A percentile compares a stretch with the other conserved stretches of the same genome.
Evolutionary conservation across 2,797 vertebrate species (phyloP).

Genomic region (Rachycentron canadum): DNA sequence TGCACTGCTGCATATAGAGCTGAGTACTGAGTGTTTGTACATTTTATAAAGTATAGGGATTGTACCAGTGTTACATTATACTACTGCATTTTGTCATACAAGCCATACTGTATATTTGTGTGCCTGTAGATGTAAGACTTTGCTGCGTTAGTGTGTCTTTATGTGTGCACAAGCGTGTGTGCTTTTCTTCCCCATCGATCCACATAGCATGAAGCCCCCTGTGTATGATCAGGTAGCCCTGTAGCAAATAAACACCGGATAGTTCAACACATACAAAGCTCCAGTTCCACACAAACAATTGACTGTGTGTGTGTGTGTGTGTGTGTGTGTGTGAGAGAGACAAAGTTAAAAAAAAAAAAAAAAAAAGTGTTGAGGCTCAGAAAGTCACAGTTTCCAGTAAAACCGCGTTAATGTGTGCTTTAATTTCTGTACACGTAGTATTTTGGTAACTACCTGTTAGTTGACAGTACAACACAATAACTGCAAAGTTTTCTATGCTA

Average conservation of each 20-base stretch:
- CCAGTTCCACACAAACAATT: slow-evolving; percentile 23
- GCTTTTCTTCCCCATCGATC: slow-evolving; percentile 26
- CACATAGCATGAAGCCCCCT: slow-evolving; percentile 21
- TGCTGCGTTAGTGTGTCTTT: background rate
- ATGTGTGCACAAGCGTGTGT: background rate
- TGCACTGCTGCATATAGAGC: slow-evolving; percentile 34
- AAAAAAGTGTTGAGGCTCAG: slow-evolving; percentile 11
- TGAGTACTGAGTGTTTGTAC: slow-evolving; percentile 36
- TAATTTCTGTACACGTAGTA: slow-evolving; percentile 43
- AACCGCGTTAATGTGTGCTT: too few relatives aligned
- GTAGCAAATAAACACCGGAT: slow-evolving; percentile 26
- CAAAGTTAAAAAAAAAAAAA: background rate
- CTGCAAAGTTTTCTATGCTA: slow-evolving; percentile 50
- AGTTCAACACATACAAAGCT: slow-evolving; percentile 27
- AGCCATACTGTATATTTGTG: slow-evolving; percentile 25
- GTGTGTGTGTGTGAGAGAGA: slow-evolving; percentile 14
- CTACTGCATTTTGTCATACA: slow-evolving; percentile 29
- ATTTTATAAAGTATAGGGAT: slow-evolving; percentile 23
- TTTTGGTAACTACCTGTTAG: slow-evolving; percentile 38
- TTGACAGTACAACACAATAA: slow-evolving; percentile 13
- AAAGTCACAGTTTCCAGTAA: slow-evolving; percentile 21
- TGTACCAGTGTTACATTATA: slow-evolving; percentile 42
- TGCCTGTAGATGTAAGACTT: slow-evolving; percentile 11
- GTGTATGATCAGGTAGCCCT: slow-evolving; percentile 31
- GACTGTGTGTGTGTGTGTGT: slow-evolving; percentile 11